Percentiles rank a stretch among this genome's conserved stretches.
phyloP scores from a whole-genome alignment of 37 sponge, comb jelly and placozoan species.

The Hormiphora californensis region DNA sequence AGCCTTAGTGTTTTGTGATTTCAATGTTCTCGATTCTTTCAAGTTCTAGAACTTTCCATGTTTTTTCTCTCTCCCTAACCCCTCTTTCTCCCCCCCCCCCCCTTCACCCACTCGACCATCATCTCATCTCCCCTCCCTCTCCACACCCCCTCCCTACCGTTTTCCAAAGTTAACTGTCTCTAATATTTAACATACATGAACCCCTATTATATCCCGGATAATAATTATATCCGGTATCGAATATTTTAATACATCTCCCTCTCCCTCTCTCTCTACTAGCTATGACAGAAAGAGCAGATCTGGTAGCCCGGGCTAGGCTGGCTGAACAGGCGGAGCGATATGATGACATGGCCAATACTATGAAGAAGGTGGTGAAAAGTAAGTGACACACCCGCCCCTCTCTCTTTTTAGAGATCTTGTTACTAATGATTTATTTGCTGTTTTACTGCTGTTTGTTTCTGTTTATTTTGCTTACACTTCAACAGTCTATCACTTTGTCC shows the following conservation, averaged over 20 bases:
- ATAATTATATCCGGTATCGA: not conserved
- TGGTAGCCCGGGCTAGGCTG: constrained; percentile 40
- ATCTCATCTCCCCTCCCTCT: not conserved
- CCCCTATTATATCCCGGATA: not conserved
- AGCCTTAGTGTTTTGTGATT: no score
- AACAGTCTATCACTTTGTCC: no score
- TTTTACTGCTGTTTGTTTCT: no score
- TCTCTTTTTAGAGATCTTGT: no score
- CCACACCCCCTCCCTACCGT: not conserved
- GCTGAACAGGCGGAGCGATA: constrained; percentile 61
- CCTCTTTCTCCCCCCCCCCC: not conserved
- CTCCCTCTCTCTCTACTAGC: no score
- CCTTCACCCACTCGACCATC: not conserved
- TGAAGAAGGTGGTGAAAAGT: constrained; percentile 54
- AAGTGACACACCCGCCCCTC: no score
- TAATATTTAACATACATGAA: not conserved
- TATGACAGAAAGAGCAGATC: not conserved
- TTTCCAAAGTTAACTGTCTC: not conserved
- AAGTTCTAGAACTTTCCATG: no score
- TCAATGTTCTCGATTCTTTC: no score
- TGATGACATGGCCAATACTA: constrained; percentile 57
- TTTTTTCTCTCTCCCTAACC: not conserved
- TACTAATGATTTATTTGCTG: no score
- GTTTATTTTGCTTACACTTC: no score
- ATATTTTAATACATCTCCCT: not conserved